These are phyloP conservation scores for Ceyx erithaca DNA, from an alignment of 2,797 vertebrate species.

Conservation along the genomic window DNA sequence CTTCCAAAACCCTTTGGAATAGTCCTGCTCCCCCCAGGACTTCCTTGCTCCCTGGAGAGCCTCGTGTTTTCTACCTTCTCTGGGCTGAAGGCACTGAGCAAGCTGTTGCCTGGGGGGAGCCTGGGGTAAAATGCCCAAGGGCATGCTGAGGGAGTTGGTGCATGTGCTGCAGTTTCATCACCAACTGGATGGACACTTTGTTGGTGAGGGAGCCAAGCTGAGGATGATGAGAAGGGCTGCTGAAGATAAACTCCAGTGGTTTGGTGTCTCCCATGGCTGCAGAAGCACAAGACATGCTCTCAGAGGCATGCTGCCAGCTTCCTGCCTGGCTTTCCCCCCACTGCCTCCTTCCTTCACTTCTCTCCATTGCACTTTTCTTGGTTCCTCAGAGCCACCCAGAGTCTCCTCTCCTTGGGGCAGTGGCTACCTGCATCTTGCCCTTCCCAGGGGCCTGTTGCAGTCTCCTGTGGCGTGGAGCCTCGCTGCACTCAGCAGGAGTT, in stretches of 20 bases:
- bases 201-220: neutral
- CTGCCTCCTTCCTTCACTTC: neutral
- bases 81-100: neutral
- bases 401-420: neutral
- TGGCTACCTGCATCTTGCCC: neutral
- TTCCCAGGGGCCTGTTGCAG: neutral
- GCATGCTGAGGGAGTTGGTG: neutral
- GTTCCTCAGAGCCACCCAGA: rapidly evolving
- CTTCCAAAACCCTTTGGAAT: neutral
- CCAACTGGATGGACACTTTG: neutral
- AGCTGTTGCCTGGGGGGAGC: neutral
- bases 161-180: rapidly evolving
- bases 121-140: rapidly evolving
- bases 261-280: neutral
- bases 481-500: slow-evolving; percentile 43
- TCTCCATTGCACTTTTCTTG: neutral
- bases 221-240: neutral
- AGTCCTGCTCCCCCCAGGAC: neutral
- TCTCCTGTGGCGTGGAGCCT: neutral
- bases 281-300: neutral
- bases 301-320: neutral
- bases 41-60: neutral
- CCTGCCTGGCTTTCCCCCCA: neutral
- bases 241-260: neutral
- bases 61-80: neutral